Conservation (phyloP, 2,888 invertebrate genomes). For the Tanytarsus gracilentus region DNA sequence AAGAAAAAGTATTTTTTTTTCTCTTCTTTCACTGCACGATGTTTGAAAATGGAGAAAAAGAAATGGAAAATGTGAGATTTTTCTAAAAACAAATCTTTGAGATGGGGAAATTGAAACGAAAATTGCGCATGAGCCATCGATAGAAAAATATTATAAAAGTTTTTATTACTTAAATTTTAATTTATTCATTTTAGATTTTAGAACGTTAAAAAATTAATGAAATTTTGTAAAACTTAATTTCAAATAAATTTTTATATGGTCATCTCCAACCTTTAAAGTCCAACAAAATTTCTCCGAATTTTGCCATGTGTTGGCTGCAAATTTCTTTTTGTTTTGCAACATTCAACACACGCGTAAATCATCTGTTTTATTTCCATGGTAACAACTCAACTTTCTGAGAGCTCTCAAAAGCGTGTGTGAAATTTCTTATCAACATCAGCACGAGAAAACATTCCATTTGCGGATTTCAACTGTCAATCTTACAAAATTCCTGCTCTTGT, state of each 20-base stretch:
- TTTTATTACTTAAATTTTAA: too few relatives aligned
- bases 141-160: too few relatives aligned
- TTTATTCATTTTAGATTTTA: too few relatives aligned
- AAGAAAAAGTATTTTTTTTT: not conserved
- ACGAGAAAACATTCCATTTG: not conserved
- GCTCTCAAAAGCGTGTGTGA: not conserved
- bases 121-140: constrained; percentile 6
- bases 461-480: constrained; percentile 22
- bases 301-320: too few relatives aligned
- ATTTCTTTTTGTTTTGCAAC: too few relatives aligned
- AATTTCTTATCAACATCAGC: not conserved
- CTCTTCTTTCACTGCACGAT: not conserved
- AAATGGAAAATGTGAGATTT: constrained; percentile 1
- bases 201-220: too few relatives aligned
- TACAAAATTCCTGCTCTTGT: not conserved
- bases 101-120: too few relatives aligned
- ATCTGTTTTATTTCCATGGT: not conserved
- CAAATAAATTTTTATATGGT: too few relatives aligned
- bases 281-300: too few relatives aligned
- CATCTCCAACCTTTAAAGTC: too few relatives aligned
- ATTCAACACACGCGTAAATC: not conserved
- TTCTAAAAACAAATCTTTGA: not conserved
- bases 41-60: not conserved
- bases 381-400: too few relatives aligned
- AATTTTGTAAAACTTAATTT: too few relatives aligned